Evolutionary conservation across 1,140 invertebrate species (phyloP), one percentile per base, ranked within the genome.

Genomic region (Sminthurides bifidus): DNA sequence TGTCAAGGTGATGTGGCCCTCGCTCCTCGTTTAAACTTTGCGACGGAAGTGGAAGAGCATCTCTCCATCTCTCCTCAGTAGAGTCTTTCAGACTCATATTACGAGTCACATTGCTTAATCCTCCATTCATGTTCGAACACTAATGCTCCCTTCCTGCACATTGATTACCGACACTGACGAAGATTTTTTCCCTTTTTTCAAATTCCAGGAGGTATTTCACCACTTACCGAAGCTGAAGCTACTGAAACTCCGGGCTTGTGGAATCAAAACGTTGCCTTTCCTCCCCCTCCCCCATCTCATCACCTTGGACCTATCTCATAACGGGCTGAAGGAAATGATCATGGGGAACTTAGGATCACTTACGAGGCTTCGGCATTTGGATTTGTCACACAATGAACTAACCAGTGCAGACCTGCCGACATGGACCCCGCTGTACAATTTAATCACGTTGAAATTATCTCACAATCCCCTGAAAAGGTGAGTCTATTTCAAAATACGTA

Each of bases 171-270:
- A 12, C 24, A n/a, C 15, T 26, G 24, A 26, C 8, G 12, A 19
- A 23, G 14, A 17, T 46, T 46, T 52, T 37, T 35, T 43, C 27
- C 31, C 48, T 21, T 43, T 58, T 52, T 41, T 27, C 49, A 15
- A 30, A 30, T 52, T 57, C 23, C 51, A 65, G 64, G 87, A 91
- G 69, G 74, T 91, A n/a, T 87, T 90, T 65, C 83, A 89, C 66
- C 87, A 89, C 69, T 77, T 87, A 15, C 86, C 85, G 29, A 82
- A 83, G 60, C 72, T 91, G 27, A 79, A 83, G 66, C 76, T 81
- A 66, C 75, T 92, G 49, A 82, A 80, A 67, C 71, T 91, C 59
- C 79, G 81, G 41, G 79, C 78, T 67, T 81, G 84, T 67, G 83
- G 83, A 31, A 77, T 90, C 52, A 81, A 75, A 64, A 77, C 76